Evolutionary conservation across 2,113 vertebrate species (phyloP).

Genomic region (Cercopithecus mona): DNA sequence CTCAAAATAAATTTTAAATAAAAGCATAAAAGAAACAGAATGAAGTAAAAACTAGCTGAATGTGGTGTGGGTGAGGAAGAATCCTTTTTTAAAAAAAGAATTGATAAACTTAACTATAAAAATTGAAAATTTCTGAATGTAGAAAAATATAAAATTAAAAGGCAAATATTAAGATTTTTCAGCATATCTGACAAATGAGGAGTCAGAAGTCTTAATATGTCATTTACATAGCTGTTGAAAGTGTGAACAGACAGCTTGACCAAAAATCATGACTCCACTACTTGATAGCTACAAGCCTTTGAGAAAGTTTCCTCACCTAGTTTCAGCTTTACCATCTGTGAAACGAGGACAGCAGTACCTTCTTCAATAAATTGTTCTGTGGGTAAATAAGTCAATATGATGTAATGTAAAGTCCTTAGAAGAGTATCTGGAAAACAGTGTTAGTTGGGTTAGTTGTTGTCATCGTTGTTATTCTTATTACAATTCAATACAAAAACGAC

Average conservation of each 20-base stretch:
- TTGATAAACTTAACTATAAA: background rate
- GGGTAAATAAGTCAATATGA: background rate
- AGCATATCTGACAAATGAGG: background rate
- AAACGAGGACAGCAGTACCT: background rate
- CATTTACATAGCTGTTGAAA: background rate
- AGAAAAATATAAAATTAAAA: background rate
- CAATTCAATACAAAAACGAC: background rate
- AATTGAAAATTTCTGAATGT: background rate
- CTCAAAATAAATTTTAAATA: conserved; percentile 26
- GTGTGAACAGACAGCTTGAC: background rate
- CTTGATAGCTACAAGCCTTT: background rate
- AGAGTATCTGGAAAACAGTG: background rate
- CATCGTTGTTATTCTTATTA: background rate
- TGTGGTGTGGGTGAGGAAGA: background rate
- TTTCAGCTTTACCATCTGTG: background rate
- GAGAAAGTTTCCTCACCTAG: background rate
- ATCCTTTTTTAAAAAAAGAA: background rate
- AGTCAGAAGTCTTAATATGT: background rate
- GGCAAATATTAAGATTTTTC: conserved; percentile 11
- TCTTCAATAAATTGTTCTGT: background rate
- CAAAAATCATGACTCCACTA: background rate
- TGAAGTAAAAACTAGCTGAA: background rate
- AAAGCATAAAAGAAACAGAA: background rate
- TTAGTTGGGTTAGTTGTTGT: background rate
- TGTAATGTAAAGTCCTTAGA: background rate